Evolutionary conservation across 2,113 vertebrate genomes (phyloP).

Genomic region (Vombatus ursinus): DNA sequence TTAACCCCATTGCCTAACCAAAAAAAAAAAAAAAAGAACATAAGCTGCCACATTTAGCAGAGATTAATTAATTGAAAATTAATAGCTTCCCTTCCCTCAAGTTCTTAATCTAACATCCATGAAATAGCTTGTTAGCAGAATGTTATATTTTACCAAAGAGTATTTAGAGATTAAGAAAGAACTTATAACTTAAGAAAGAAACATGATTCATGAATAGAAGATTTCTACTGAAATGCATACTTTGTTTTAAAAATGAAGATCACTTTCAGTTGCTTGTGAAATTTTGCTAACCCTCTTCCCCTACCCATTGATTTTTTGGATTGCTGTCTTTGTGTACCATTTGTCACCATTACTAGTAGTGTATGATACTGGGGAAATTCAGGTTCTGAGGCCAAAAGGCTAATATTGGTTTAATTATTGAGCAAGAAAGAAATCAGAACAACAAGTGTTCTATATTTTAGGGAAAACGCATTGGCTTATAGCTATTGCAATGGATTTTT

Average conservation of each 20-base stretch:
- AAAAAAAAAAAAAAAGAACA: neutral
- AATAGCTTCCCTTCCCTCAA: neutral
- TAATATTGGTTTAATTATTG: conserved; percentile 40
- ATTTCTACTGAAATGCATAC: conserved; percentile 35
- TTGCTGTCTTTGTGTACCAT: conserved; percentile 36
- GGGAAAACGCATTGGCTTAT: conserved; percentile 58
- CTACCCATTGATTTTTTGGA: conserved; percentile 18
- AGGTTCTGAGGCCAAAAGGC: neutral
- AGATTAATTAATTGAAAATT: conserved; percentile 47
- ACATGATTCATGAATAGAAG: neutral
- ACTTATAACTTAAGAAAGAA: neutral
- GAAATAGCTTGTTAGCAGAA: conserved; percentile 27
- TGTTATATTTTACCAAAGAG: conserved; percentile 20
- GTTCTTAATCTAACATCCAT: conserved; percentile 34
- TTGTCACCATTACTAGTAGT: conserved; percentile 13
- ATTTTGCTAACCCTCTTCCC: neutral
- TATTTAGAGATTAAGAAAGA: conserved; percentile 43
- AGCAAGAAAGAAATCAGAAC: neutral
- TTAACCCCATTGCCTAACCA: no score
- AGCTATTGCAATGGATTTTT: conserved; percentile 70
- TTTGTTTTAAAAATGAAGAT: conserved; percentile 13
- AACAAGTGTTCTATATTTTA: conserved; percentile 35
- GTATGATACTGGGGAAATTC: conserved; percentile 17
- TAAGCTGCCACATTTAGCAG: neutral
- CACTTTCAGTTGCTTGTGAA: conserved; percentile 35